phyloP scores from a whole-genome alignment of 2,113 vertebrate genomes.

The Ictalurus punctatus region DNA sequence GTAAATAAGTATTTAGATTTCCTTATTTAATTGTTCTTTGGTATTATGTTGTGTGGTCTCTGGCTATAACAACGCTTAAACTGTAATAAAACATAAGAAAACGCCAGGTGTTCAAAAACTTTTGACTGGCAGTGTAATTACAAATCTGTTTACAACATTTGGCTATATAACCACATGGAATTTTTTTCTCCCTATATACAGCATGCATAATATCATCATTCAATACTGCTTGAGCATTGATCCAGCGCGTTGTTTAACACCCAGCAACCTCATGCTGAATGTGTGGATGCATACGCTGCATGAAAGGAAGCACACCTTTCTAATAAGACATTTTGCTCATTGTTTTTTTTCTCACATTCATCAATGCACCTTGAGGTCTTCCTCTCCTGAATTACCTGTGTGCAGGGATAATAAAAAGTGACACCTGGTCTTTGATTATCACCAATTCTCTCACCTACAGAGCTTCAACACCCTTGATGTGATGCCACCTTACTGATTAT shows the following conservation, averaged over 20 bases:
- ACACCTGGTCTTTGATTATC: slow-evolving; percentile 58
- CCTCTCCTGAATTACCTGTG: slow-evolving; percentile 56
- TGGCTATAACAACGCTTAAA: background rate
- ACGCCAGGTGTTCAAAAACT: background rate
- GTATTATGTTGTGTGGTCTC: background rate
- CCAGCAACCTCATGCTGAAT: background rate
- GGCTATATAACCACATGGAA: background rate
- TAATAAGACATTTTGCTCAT: background rate
- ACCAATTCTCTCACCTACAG: slow-evolving; percentile 64
- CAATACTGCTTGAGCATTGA: background rate
- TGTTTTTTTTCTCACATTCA: background rate
- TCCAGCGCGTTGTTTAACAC: background rate
- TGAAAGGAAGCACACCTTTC: background rate
- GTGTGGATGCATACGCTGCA: background rate
- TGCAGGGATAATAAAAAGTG: slow-evolving; percentile 59
- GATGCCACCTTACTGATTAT: slow-evolving; percentile 51
- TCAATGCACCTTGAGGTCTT: slow-evolving; percentile 27
- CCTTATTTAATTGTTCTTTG: background rate
- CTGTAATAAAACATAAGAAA: background rate
- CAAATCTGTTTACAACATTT: background rate
- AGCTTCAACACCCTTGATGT: slow-evolving; percentile 51
- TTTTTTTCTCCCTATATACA: too few relatives aligned
- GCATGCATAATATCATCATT: background rate
- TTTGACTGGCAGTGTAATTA: background rate
- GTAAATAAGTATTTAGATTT: background rate